Percentiles rank a stretch among this genome's conserved stretches.
Conservation (phyloP, 2,888 invertebrate species). For the Plagodis dolabraria region DNA sequence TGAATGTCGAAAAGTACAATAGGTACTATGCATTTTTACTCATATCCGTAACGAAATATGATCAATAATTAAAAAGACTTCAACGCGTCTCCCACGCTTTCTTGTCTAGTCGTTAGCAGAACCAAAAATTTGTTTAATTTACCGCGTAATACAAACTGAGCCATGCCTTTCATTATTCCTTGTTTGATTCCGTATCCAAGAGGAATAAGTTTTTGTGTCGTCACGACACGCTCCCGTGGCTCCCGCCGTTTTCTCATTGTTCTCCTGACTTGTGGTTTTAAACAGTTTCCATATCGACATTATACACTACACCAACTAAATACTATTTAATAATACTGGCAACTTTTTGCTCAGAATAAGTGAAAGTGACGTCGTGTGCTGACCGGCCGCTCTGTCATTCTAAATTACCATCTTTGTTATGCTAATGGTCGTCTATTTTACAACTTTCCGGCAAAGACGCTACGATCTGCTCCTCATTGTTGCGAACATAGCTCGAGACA, state of each 20-base stretch:
- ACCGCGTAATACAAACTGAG: conserved; percentile 73
- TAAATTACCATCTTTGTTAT: conserved; percentile 79
- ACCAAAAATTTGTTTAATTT: conserved; percentile 76
- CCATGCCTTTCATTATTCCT: conserved; percentile 72
- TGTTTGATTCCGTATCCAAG: conserved; percentile 75
- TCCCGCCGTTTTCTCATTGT: conserved; percentile 67
- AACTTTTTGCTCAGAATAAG: conserved; percentile 60
- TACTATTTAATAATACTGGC: conserved; percentile 57
- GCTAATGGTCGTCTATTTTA: conserved; percentile 76
- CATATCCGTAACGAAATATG: not conserved
- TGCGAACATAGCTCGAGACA: conserved; percentile 54
- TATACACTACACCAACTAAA: conserved; percentile 52
- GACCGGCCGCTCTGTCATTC: conserved; percentile 64
- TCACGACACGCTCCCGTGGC: conserved; percentile 69
- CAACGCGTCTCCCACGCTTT: conserved; percentile 50
- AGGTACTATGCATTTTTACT: too few relatives aligned
- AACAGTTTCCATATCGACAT: conserved; percentile 66
- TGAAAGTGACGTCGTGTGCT: conserved; percentile 74
- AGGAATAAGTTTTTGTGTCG: conserved; percentile 76
- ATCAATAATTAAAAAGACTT: conserved; percentile 11
- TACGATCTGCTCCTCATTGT: conserved; percentile 59
- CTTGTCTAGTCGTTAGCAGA: conserved; percentile 56
- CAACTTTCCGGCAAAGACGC: conserved; percentile 74
- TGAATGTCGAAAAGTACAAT: too few relatives aligned
- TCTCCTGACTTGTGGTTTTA: conserved; percentile 68